A percentile compares a stretch with the other conserved stretches of the same genome.
phyloP scores from a whole-genome alignment of 2,797 vertebrate genomes.

The Babyrousa celebensis region DNA sequence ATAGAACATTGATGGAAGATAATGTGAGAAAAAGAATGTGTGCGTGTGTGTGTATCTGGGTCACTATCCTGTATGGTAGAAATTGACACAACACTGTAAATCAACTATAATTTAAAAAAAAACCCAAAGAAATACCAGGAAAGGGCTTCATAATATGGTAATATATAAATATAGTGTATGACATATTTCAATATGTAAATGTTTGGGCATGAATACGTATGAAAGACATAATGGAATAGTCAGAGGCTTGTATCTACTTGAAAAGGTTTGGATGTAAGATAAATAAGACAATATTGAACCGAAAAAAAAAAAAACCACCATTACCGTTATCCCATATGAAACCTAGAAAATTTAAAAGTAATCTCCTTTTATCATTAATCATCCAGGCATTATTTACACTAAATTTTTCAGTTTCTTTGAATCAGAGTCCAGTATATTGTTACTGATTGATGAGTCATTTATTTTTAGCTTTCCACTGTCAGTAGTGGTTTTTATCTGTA shows the following conservation, averaged over 20 bases:
- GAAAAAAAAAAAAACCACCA: not conserved
- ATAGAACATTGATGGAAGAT: too few species aligned
- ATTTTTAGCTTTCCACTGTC: slow-evolving; percentile 13
- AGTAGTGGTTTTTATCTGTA: not conserved
- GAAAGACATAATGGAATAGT: slow-evolving; percentile 2
- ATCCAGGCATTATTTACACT: not conserved
- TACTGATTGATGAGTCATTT: not conserved
- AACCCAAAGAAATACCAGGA: not conserved
- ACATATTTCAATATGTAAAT: not conserved
- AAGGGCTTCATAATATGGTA: slow-evolving; percentile 2
- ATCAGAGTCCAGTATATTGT: not conserved
- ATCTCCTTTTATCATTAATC: slow-evolving; percentile 29
- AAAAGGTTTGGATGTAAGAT: slow-evolving; percentile 12
- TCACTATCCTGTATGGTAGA: too few species aligned
- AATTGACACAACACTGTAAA: too few species aligned
- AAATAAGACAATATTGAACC: not conserved
- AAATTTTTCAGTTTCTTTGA: not conserved
- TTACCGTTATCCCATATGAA: not conserved
- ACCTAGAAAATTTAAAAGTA: not conserved
- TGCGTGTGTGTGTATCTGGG: too few species aligned
- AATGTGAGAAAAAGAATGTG: too few species aligned
- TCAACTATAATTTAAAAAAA: not conserved
- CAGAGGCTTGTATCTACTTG: not conserved
- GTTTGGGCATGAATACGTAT: not conserved
- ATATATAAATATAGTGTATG: not conserved